These are phyloP conservation scores for Euzophera pinguis DNA, from an alignment of 2,888 invertebrate genomes.

Conservation along the genomic window DNA sequence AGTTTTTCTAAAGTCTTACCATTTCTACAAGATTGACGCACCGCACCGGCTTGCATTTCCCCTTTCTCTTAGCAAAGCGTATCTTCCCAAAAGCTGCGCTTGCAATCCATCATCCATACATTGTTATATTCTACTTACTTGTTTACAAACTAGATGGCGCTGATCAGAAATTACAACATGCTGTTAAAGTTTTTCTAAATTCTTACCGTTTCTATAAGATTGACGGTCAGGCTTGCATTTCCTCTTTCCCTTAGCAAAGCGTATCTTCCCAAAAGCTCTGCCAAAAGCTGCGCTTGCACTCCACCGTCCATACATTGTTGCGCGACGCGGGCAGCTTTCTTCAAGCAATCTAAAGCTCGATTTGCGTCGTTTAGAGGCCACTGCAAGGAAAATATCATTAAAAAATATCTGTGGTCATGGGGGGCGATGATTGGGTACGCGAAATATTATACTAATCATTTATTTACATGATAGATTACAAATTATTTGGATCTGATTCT, in stretches of 20 bases:
- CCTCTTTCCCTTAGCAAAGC: slow-evolving; percentile 95
- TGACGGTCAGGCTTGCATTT: slow-evolving; percentile 80
- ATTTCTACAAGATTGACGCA: slow-evolving; percentile 79
- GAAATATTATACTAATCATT: too few relatives aligned
- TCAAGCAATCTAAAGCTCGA: slow-evolving; percentile 95
- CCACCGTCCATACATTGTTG: slow-evolving; percentile 98
- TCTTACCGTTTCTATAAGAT: slow-evolving; percentile 78
- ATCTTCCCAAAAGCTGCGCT: slow-evolving; percentile 96
- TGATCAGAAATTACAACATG: background rate
- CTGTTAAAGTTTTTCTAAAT: background rate
- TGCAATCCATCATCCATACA: slow-evolving; percentile 99
- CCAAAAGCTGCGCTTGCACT: slow-evolving; percentile 97
- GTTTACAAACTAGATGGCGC: background rate
- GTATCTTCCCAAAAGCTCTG: slow-evolving; percentile 96
- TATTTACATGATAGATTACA: too few relatives aligned
- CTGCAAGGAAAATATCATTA: slow-evolving; percentile 28
- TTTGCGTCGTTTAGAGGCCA: slow-evolving; percentile 92
- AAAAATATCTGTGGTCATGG: background rate
- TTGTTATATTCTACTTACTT: slow-evolving; percentile 84
- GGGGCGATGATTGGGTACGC: too few relatives aligned
- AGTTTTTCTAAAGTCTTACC: slow-evolving; percentile 42
- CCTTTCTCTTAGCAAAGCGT: slow-evolving; percentile 95
- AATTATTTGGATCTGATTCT: too few relatives aligned
- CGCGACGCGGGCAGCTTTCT: slow-evolving; percentile 96
- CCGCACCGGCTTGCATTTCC: slow-evolving; percentile 85